Evolutionary conservation across 1,140 invertebrate species (phyloP).

Genomic region (Solen grandis): DNA sequence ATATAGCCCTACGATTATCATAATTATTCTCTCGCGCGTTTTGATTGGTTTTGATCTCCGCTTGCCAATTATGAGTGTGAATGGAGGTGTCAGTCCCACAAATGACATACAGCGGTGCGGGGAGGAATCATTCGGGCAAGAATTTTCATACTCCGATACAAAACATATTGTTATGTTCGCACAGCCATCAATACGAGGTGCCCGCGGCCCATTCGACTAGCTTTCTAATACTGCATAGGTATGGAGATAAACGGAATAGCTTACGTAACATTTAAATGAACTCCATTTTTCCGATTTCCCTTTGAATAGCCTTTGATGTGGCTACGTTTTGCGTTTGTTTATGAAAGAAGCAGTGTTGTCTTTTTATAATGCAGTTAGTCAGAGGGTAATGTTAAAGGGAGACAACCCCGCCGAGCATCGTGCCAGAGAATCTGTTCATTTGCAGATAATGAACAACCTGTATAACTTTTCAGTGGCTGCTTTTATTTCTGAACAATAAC

Average conservation of each 20-base stretch:
- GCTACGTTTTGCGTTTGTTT: too few relatives aligned
- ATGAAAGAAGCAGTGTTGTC: too few relatives aligned
- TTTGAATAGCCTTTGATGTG: conserved; percentile 25
- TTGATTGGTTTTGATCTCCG: conserved; percentile 65
- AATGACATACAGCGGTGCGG: conserved; percentile 41
- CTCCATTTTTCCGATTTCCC: conserved; percentile 6
- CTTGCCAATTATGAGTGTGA: conserved; percentile 55
- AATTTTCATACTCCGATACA: conserved; percentile 26
- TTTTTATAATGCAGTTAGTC: too few relatives aligned
- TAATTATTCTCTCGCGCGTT: conserved; percentile 65
- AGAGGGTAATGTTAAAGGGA: too few relatives aligned
- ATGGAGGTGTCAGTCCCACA: conserved; percentile 35
- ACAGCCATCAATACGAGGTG: conserved; percentile 43
- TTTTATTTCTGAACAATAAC: too few relatives aligned
- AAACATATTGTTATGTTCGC: conserved; percentile 56
- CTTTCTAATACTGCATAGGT: too few relatives aligned
- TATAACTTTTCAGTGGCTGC: too few relatives aligned
- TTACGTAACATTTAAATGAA: conserved; percentile 47
- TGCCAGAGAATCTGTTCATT: too few relatives aligned
- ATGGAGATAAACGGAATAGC: background rate
- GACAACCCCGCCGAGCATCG: too few relatives aligned
- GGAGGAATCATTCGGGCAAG: conserved; percentile 40
- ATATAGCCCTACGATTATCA: conserved; percentile 67
- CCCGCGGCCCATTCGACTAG: conserved; percentile 31
- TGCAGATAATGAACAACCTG: too few relatives aligned